Percentiles rank a stretch among this genome's conserved stretches.
These are phyloP conservation scores for Coregonus suidteri DNA, from an alignment of 2,797 vertebrate species.

Conservation along the genomic window DNA sequence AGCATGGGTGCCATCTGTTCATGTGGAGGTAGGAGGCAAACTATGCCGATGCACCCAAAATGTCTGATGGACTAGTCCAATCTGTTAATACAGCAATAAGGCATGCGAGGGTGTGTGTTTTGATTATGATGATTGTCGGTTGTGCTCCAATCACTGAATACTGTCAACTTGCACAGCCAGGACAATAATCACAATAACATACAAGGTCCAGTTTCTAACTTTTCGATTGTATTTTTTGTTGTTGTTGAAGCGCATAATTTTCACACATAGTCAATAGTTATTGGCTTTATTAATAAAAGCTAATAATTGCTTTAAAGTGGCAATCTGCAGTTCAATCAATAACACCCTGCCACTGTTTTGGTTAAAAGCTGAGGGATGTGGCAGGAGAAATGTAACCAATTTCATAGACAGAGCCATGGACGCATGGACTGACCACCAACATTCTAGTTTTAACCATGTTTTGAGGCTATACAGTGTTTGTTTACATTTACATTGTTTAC, in stretches of 20 bases:
- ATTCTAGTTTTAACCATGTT: no score
- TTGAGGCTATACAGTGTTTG: no score
- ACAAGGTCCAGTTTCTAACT: not conserved
- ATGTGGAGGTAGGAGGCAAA: conserved; percentile 3
- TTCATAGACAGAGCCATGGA: no score
- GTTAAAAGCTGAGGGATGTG: no score
- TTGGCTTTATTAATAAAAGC: not conserved
- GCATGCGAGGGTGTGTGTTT: not conserved
- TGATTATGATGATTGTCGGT: not conserved
- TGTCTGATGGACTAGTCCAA: not conserved
- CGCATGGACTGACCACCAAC: no score
- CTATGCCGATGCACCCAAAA: not conserved
- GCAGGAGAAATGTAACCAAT: no score
- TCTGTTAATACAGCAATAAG: not conserved
- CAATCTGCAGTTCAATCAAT: no score
- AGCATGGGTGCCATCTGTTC: conserved; percentile 10
- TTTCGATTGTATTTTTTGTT: not conserved
- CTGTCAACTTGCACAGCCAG: not conserved
- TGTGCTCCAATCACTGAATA: not conserved
- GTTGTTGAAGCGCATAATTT: not conserved
- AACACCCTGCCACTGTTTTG: no score
- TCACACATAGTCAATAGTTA: not conserved
- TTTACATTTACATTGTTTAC: no score
- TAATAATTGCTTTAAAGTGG: not conserved
- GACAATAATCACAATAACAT: not conserved